A percentile compares a stretch with the other conserved stretches of the same genome.
Evolutionary conservation across 2,888 invertebrate genomes (phyloP).

Genomic region (Dorcus parallelipipedus): DNA sequence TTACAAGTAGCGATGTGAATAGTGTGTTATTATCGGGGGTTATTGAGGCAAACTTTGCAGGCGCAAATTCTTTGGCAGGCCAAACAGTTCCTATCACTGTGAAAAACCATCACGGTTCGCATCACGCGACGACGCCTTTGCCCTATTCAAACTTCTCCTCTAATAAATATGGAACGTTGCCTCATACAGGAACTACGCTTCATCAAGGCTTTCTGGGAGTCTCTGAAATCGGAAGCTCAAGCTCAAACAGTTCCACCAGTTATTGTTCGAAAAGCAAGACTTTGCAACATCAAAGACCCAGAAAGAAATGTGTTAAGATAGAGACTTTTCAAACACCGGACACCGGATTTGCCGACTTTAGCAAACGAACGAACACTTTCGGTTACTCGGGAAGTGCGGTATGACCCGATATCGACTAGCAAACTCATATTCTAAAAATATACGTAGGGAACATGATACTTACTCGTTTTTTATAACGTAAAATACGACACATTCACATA

Average conservation of each 20-base stretch:
- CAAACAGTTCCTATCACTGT: constrained; percentile 50
- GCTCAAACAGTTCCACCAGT: constrained; percentile 43
- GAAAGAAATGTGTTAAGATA: constrained; percentile 46
- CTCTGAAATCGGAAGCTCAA: constrained; percentile 44
- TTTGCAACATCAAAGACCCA: constrained; percentile 42
- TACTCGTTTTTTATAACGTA: background rate
- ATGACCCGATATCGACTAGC: constrained; percentile 32
- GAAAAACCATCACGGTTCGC: constrained; percentile 41
- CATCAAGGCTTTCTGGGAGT: constrained; percentile 48
- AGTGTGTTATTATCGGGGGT: constrained; percentile 32
- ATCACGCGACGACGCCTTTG: constrained; percentile 30
- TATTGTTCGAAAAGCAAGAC: constrained; percentile 46
- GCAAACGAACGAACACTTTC: constrained; percentile 39
- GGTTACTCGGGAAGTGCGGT: constrained; percentile 46
- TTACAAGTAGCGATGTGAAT: constrained; percentile 30
- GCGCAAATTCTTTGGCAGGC: constrained; percentile 41
- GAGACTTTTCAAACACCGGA: constrained; percentile 47
- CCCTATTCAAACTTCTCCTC: constrained; percentile 26
- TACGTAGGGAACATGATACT: constrained; percentile 1
- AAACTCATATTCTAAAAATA: constrained; percentile 17
- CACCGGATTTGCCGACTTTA: constrained; percentile 39
- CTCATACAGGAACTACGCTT: constrained; percentile 38
- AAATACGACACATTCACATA: background rate
- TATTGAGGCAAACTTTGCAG: constrained; percentile 33
- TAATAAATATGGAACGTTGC: constrained; percentile 46